A percentile compares a stretch with the other conserved stretches of the same genome.
phyloP scores from a whole-genome alignment of 2,113 vertebrate species.

The Anseranas semipalmata region DNA sequence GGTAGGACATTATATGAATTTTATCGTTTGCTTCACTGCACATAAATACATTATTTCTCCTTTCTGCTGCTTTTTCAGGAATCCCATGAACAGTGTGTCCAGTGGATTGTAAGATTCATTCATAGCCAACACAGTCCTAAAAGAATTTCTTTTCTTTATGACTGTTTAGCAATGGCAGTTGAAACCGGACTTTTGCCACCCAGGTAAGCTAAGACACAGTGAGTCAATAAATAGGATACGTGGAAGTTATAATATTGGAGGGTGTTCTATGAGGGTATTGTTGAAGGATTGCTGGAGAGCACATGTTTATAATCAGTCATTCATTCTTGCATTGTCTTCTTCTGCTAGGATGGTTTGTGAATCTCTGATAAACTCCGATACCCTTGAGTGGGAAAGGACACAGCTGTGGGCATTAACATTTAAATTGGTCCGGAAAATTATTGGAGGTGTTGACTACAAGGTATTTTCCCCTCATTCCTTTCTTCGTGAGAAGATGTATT shows the following conservation, averaged over 20 bases:
- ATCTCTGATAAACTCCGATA: slow-evolving; percentile 91
- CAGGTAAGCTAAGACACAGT: slow-evolving; percentile 77
- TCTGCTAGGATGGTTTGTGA: slow-evolving; percentile 92
- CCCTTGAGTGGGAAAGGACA: slow-evolving; percentile 95
- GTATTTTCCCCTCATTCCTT: slow-evolving; percentile 67
- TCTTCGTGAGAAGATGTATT: background rate
- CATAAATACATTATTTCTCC: background rate
- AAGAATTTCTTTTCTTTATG: slow-evolving; percentile 97
- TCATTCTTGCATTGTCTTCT: background rate
- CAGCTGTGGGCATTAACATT: slow-evolving; percentile 97
- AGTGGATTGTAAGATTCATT: slow-evolving; percentile 96
- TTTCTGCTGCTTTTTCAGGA: slow-evolving; percentile 78
- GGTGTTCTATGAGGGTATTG: background rate
- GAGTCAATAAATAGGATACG: background rate
- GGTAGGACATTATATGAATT: background rate
- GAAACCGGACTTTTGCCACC: slow-evolving; percentile 92
- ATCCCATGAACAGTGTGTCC: slow-evolving; percentile 96
- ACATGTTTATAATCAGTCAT: fast-evolving
- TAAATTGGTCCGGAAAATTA: slow-evolving; percentile 94
- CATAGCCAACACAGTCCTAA: slow-evolving; percentile 97
- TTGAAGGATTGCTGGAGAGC: background rate
- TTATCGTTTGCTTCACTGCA: background rate
- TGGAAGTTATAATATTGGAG: background rate
- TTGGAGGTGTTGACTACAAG: slow-evolving; percentile 99
- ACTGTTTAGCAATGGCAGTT: slow-evolving; percentile 96